phyloP scores from a whole-genome alignment of 2,113 vertebrate genomes.

The Xenopus laevis region DNA sequence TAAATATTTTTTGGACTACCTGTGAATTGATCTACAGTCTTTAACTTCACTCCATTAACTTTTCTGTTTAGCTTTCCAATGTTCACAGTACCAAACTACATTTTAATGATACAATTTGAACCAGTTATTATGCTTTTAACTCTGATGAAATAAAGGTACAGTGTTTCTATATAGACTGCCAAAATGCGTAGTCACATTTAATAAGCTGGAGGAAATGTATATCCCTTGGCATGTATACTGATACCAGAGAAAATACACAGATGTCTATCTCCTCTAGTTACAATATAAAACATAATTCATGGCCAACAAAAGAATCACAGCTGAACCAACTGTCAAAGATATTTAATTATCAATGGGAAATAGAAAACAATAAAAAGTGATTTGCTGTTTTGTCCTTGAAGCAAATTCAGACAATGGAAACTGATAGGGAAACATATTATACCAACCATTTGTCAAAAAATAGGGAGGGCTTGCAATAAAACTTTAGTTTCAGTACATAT shows the following conservation, averaged over 20 bases:
- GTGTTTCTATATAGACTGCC: too few relatives aligned
- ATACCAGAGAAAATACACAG: slow-evolving; percentile 3
- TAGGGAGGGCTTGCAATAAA: too few relatives aligned
- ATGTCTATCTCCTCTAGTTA: slow-evolving; percentile 10
- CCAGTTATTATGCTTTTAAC: not conserved
- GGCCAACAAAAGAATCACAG: slow-evolving; percentile 13
- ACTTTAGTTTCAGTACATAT: not conserved
- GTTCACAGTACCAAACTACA: not conserved
- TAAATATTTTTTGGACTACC: not conserved
- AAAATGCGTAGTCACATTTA: not conserved
- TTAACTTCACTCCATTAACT: not conserved
- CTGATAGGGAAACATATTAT: not conserved
- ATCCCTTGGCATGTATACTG: not conserved
- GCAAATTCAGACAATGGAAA: slow-evolving; percentile 6
- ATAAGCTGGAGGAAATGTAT: not conserved
- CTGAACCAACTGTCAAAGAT: slow-evolving; percentile 12
- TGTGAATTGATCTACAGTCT: not conserved
- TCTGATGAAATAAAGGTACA: not conserved
- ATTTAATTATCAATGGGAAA: slow-evolving; percentile 14
- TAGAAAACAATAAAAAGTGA: slow-evolving; percentile 16
- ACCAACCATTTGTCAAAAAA: slow-evolving; percentile 4
- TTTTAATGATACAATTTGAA: not conserved
- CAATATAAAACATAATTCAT: not conserved
- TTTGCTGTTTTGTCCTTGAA: slow-evolving; percentile 3
- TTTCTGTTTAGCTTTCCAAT: not conserved